These are phyloP conservation scores for Aptenodytes patagonicus DNA, from an alignment of 2,113 vertebrate species.

Conservation along the genomic window DNA sequence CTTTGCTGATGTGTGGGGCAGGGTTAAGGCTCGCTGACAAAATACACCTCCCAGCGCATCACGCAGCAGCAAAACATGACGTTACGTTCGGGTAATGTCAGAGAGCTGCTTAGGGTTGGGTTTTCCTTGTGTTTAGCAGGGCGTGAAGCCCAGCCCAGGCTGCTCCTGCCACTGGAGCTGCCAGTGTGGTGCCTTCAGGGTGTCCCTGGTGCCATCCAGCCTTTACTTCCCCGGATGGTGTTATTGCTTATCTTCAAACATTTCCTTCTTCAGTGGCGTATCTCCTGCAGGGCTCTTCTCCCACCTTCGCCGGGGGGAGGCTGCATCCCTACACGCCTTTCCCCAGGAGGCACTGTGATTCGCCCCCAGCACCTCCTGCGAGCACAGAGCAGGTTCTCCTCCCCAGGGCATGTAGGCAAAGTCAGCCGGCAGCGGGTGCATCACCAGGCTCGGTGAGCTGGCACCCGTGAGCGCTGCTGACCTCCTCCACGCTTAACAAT, in stretches of 20 bases:
- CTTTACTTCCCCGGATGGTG: not conserved
- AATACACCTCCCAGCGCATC: accelerated
- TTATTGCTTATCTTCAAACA: not conserved
- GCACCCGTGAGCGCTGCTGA: not conserved
- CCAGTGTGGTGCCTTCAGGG: not conserved
- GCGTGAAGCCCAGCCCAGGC: not conserved
- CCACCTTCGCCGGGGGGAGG: accelerated
- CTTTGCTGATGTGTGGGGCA: not conserved
- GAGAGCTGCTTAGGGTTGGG: not conserved
- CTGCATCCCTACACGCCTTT: not conserved
- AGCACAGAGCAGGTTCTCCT: not conserved
- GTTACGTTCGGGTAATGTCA: accelerated
- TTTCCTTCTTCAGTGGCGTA: not conserved
- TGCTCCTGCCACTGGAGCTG: not conserved
- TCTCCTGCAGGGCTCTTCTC: not conserved
- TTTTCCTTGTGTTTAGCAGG: not conserved
- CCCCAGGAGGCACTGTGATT: not conserved
- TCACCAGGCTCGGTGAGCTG: not conserved
- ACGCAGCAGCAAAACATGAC: accelerated
- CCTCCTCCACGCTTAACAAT: not conserved
- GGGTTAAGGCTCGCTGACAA: not conserved
- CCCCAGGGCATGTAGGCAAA: not conserved
- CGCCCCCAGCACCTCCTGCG: not conserved
- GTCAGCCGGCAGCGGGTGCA: not conserved
- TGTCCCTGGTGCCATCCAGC: not conserved